These are phyloP conservation scores for Caenorhabditis sinica DNA, from an alignment of 2,888 invertebrate genomes.

Conservation along the genomic window DNA sequence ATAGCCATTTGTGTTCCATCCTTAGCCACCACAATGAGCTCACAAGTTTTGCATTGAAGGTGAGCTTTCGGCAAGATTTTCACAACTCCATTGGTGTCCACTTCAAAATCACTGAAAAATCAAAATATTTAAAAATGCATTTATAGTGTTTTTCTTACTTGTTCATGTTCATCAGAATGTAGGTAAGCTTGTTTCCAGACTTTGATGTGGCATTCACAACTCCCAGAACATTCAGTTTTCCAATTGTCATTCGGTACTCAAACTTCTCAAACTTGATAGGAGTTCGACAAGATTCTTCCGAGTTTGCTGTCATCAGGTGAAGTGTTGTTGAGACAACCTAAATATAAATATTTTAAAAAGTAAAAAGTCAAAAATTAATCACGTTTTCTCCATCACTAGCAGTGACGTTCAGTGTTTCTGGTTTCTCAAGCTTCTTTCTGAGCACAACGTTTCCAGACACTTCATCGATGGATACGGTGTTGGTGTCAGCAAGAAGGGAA, in stretches of 20 bases:
- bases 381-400: conserved; percentile 72
- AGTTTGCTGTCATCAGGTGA: conserved; percentile 54
- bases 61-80: conserved; percentile 65
- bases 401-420: conserved; percentile 68
- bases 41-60: conserved; percentile 73
- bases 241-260: conserved; percentile 71
- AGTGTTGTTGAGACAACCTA: conserved; percentile 66
- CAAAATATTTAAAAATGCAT: background rate
- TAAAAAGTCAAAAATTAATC: background rate
- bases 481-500: conserved; percentile 64
- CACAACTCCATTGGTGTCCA: conserved; percentile 68
- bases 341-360: conserved; percentile 3
- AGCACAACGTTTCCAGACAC: conserved; percentile 68
- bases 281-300: conserved; percentile 47
- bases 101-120: conserved; percentile 68
- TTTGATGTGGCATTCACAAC: conserved; percentile 62
- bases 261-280: conserved; percentile 69
- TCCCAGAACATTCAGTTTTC: conserved; percentile 68
- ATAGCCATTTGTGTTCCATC: conserved; percentile 69
- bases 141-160: conserved; percentile 48
- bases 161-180: conserved; percentile 72
- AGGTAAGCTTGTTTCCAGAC: conserved; percentile 60
- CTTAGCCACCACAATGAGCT: conserved; percentile 76
- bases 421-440: conserved; percentile 55
- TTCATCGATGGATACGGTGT: conserved; percentile 65